Conservation (phyloP, 1,140 invertebrate species). For the Drosophila grimshawi region DNA sequence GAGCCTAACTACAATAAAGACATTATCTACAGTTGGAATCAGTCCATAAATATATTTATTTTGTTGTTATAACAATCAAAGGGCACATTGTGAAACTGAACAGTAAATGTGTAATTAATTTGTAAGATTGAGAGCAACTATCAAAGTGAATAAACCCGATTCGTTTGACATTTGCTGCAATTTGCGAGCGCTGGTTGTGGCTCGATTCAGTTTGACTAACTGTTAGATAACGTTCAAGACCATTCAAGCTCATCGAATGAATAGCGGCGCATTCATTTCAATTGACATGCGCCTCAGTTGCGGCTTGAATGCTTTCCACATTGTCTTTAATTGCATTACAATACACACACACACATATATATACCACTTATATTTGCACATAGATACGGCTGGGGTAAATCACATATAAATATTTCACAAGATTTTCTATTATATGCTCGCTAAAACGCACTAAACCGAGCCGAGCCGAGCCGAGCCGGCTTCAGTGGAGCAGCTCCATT, state of each 20-base stretch:
- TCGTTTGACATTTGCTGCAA: conserved; percentile 3
- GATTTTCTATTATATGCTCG: conserved; percentile 42
- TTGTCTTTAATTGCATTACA: conserved; percentile 30
- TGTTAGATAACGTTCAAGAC: conserved; percentile 23
- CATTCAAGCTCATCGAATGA: conserved; percentile 24
- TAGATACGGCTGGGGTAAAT: too few relatives aligned
- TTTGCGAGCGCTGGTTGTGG: neutral
- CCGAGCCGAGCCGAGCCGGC: neutral
- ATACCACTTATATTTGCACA: too few relatives aligned
- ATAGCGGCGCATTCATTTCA: conserved; percentile 31
- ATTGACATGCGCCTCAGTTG: conserved; percentile 24
- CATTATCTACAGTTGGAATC: too few relatives aligned
- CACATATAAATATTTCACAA: conserved; percentile 32
- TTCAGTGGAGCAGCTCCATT: conserved; percentile 14
- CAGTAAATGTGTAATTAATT: too few relatives aligned
- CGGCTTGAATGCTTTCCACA: conserved; percentile 16
- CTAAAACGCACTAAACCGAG: conserved; percentile 42
- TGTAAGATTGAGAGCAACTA: too few relatives aligned
- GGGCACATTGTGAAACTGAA: too few relatives aligned
- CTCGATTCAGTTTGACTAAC: conserved; percentile 1
- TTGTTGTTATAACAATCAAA: too few relatives aligned
- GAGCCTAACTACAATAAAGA: too few relatives aligned
- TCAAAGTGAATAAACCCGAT: neutral
- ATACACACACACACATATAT: conserved; percentile 8
- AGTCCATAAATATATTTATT: too few relatives aligned